Base-by-base conservation (phyloP, 2,797 vertebrate genomes). In the Betta splendens region DNA sequence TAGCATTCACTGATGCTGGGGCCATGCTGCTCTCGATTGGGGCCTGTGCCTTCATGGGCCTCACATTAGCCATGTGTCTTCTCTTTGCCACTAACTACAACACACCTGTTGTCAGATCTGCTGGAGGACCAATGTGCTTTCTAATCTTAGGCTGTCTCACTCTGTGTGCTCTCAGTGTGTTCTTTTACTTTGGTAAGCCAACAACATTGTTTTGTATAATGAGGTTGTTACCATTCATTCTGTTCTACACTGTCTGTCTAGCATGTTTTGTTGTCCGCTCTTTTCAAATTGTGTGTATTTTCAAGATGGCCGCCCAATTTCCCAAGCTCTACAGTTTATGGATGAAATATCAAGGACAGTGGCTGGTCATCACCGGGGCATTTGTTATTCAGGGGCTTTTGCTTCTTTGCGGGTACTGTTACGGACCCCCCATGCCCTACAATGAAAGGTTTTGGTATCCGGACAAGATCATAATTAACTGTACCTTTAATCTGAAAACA, bases 261-360 rank as follows among this genome's bases (percentile, higher is more conserved):
- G 91, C 92, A 0, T 95, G 94, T 44, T 84, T 96, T 68, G 86
- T 85, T 0, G 90, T 94, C 0, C 93, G 89, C 22, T 91, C 92
- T 13, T 94, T 95, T 81, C 95, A 95, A 72, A 89, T 95, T 22
- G 73, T 95, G 60, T 91, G 89, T 39, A 87, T 95, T 77, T 96
- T 96, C 75, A 96, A 94, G 89, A 91, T 94, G 44, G 91, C 91
- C 0, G 42, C 83, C 4, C 91, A 85, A 50, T 82, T 87, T 9
- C 94, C 93, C 0, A 81, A 52, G 0, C 50, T 92, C 2, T 69
- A 93, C 22, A 78, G 39, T 1, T 87, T 79, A 44, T 96, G 95
- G 93, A 85, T 84, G 40, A 93, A 89, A 70, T 79, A 85, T 72
- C 79, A 89, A 0, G 89, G 92, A 0, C 91, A 94, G 0, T 75